phyloP scores from a whole-genome alignment of 2,888 invertebrate species.

The Linyphia triangularis region DNA sequence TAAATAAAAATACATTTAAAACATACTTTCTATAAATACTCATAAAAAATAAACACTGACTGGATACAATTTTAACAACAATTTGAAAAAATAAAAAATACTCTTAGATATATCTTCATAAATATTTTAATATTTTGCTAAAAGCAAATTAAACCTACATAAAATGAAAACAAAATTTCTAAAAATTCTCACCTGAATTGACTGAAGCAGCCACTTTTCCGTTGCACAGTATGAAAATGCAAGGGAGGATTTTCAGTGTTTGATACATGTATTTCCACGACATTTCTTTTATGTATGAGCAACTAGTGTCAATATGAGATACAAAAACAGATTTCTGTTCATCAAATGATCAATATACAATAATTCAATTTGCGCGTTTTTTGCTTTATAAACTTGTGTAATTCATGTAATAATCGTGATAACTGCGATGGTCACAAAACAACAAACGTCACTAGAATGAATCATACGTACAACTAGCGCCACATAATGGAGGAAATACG shows the following conservation, averaged over 20 bases:
- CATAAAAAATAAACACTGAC: too few relatives aligned
- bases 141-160: not conserved
- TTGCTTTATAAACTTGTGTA: not conserved
- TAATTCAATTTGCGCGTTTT: not conserved
- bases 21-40: too few relatives aligned
- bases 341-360: not conserved
- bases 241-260: not conserved
- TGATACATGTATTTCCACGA: not conserved
- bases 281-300: not conserved
- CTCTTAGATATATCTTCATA: too few relatives aligned
- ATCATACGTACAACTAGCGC: slow-evolving; percentile 53
- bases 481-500: slow-evolving; percentile 50
- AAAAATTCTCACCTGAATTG: slow-evolving; percentile 22
- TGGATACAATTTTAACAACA: too few relatives aligned
- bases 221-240: not conserved
- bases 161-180: not conserved
- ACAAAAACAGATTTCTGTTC: too few relatives aligned
- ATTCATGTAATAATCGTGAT: not conserved
- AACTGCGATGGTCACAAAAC: not conserved
- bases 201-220: not conserved
- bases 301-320: not conserved
- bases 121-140: not conserved
- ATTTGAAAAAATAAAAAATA: too few relatives aligned
- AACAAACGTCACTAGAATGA: not conserved
- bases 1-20: too few relatives aligned